Evolutionary conservation across 37 sponge, comb jelly and placozoan species (phyloP), one percentile per base, ranked within the genome.

Genomic region (Trichoplax adhaerens): DNA sequence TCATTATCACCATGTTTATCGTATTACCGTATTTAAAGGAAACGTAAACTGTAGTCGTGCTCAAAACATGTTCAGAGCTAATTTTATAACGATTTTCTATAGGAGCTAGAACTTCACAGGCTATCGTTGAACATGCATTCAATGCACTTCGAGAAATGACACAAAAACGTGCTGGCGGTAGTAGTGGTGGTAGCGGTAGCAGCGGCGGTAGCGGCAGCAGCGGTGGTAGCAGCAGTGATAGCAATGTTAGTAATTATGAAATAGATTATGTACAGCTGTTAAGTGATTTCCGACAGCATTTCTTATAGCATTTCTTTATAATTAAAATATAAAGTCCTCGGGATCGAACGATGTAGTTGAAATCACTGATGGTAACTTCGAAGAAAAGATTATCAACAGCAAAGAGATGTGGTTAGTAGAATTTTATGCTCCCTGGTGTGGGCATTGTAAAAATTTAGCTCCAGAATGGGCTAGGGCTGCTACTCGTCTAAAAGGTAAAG

Each of bases 401-500:
- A 74, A 74, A 12, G 75, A 74, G 55, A 74, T 74, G 75, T 74
- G 75, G 75, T 48, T 74, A 55, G 75, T 74, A 54, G 75, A 74
- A 48, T 74, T 74, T 56, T 74, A 74, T 49, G 75, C 75, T 4
- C 75, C 75, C 8, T 85, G 92, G 92, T 94, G 99, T 86, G 99
- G 99, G 3, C 99, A 97, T 72, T 97, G 99, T 56, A 97, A 97
- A 87, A 91, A 78, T 80, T 80, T 97, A 3, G 99, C 84, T 55
- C 93, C 85, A 50, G 84, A 88, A 54, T 92, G 90, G 99, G 83
- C 85, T 1, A 56, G 76, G 5, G 99, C 99, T 54, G 99, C 99
- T 48, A 83, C 85, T 10, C 79, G 77, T 65, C 86, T 74, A 52
- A 69, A 85, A 86, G 81, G 77, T 53, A 78, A 62, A 58, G 87